phyloP scores from a whole-genome alignment of 2,888 invertebrate species.

The Drosophila bunnanda region DNA sequence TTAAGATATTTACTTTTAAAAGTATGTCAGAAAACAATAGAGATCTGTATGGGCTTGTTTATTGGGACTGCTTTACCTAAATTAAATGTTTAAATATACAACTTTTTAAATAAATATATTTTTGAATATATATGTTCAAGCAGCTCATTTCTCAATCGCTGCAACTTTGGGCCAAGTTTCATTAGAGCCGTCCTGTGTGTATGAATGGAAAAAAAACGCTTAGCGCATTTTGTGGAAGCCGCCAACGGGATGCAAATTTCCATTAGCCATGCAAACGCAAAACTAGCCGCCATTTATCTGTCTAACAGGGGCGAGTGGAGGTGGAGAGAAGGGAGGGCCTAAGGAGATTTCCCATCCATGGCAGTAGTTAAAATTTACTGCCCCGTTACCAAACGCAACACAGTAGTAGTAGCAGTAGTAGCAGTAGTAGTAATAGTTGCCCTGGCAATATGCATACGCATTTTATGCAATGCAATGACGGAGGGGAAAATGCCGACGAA shows the following conservation, averaged over 20 bases:
- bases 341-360: slow-evolving; percentile 58
- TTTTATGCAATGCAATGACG: slow-evolving; percentile 59
- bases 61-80: too few relatives aligned
- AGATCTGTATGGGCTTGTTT: too few relatives aligned
- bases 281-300: slow-evolving; percentile 79
- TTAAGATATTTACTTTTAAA: neutral
- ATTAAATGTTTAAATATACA: neutral
- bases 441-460: slow-evolving; percentile 77
- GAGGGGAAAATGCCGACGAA: neutral
- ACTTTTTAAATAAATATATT: neutral
- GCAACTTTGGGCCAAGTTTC: slow-evolving; percentile 15
- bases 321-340: neutral
- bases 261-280: slow-evolving; percentile 81
- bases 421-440: neutral
- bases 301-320: slow-evolving; percentile 61
- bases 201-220: slow-evolving; percentile 21
- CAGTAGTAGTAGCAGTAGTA: slow-evolving; percentile 12
- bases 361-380: slow-evolving; percentile 80
- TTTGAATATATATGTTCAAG: neutral
- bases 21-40: too few relatives aligned
- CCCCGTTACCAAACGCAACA: slow-evolving; percentile 62
- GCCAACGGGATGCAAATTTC: slow-evolving; percentile 77
- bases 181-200: neutral
- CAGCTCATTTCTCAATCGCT: slow-evolving; percentile 38
- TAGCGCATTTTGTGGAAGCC: slow-evolving; percentile 55